These are phyloP conservation scores for Palloptera scutellata DNA, from an alignment of 2,888 invertebrate species.

Conservation along the genomic window DNA sequence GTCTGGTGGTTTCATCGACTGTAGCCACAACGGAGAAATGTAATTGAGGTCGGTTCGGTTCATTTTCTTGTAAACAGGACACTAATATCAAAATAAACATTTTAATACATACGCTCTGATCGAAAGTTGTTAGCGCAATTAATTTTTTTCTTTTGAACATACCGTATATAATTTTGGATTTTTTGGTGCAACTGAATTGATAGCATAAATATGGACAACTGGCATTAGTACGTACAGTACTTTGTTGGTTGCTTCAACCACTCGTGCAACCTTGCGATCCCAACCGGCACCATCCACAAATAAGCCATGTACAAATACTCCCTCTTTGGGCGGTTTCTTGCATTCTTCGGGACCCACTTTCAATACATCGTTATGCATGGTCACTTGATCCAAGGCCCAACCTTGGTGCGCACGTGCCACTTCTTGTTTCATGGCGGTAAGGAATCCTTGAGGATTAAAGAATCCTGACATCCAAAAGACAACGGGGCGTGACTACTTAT, in stretches of 20 bases:
- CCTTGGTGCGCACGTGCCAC: slow-evolving; percentile 87
- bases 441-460: slow-evolving; percentile 91
- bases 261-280: slow-evolving; percentile 76
- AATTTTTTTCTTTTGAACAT: neutral
- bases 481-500: slow-evolving; percentile 67
- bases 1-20: slow-evolving; percentile 75
- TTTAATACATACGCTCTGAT: no score
- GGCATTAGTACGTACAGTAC: slow-evolving; percentile 82
- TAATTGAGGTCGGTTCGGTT: slow-evolving; percentile 83
- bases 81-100: slow-evolving; percentile 65
- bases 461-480: slow-evolving; percentile 95
- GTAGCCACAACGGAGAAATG: slow-evolving; percentile 78
- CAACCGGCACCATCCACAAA: slow-evolving; percentile 90
- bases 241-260: slow-evolving; percentile 82
- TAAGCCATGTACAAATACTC: slow-evolving; percentile 84
- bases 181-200: slow-evolving; percentile 77
- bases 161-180: slow-evolving; percentile 80
- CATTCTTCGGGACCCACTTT: slow-evolving; percentile 76
- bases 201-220: slow-evolving; percentile 82
- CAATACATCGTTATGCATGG: slow-evolving; percentile 81
- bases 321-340: slow-evolving; percentile 78
- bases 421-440: slow-evolving; percentile 92
- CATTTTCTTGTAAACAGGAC: slow-evolving; percentile 90
- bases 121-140: no score
- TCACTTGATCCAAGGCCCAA: slow-evolving; percentile 88